These are phyloP conservation scores for Rhodinocichla rosea DNA, from an alignment of 2,113 vertebrate genomes.

Conservation along the genomic window DNA sequence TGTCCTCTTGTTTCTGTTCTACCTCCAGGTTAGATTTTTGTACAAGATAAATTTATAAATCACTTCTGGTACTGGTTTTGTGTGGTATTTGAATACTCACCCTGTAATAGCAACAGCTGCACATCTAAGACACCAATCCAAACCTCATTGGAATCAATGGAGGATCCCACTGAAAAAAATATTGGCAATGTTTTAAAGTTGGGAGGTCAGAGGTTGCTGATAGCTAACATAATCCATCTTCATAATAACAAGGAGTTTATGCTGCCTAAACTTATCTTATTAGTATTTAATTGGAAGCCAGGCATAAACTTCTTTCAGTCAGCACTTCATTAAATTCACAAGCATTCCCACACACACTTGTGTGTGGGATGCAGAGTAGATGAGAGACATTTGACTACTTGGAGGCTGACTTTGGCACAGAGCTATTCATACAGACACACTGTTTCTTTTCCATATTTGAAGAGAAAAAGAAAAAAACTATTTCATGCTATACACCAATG, in stretches of 20 bases:
- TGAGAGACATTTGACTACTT: neutral
- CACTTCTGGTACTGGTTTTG: neutral
- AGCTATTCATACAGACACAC: neutral
- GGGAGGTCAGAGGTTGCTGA: neutral
- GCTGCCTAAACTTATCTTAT: neutral
- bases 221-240: neutral
- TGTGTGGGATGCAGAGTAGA: neutral
- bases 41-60: neutral
- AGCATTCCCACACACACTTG: neutral
- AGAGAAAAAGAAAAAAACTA: neutral
- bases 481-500: neutral
- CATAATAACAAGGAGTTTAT: neutral
- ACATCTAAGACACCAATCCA: neutral
- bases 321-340: constrained; percentile 19
- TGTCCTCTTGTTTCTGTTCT: neutral
- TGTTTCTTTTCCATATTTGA: neutral
- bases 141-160: neutral
- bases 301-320: neutral
- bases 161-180: neutral
- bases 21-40: neutral
- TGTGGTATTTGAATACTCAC: neutral
- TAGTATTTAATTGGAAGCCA: neutral
- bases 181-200: neutral
- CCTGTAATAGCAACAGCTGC: neutral
- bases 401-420: neutral